A percentile compares a stretch with the other conserved stretches of the same genome.
Conservation (phyloP, 2,888 invertebrate genomes). For the Venusia cambrica region DNA sequence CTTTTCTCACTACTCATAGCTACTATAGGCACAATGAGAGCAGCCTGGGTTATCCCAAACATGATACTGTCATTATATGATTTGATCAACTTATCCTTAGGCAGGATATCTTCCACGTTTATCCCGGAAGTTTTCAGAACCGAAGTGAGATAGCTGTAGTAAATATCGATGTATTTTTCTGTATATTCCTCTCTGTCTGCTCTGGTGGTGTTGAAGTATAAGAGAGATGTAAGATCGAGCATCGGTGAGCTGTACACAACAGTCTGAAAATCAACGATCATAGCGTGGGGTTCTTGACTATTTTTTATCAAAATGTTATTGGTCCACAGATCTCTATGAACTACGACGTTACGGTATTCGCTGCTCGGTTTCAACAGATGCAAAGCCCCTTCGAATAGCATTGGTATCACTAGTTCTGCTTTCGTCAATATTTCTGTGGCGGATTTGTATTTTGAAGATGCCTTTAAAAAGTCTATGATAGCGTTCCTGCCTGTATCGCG, state of each 20-base stretch:
- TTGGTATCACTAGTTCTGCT: conserved; percentile 42
- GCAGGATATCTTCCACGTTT: conserved; percentile 41
- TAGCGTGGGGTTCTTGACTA: conserved; percentile 56
- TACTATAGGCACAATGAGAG: conserved; percentile 56
- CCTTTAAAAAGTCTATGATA: conserved; percentile 55
- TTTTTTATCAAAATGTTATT: conserved; percentile 81
- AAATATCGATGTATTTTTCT: conserved; percentile 69
- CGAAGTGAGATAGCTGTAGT: conserved; percentile 69
- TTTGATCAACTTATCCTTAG: conserved; percentile 37
- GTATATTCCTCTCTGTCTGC: conserved; percentile 65
- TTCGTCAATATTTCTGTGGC: conserved; percentile 40
- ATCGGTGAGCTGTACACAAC: conserved; percentile 84
- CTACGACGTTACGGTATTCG: conserved; percentile 71
- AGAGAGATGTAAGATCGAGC: conserved; percentile 80
- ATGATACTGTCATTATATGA: conserved; percentile 53
- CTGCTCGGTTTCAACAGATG: conserved; percentile 59
- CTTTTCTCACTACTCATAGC: conserved; percentile 45
- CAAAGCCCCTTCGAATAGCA: conserved; percentile 45
- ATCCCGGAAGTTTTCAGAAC: conserved; percentile 57
- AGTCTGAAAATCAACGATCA: conserved; percentile 86
- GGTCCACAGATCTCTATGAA: conserved; percentile 83
- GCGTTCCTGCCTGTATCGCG: conserved; percentile 60
- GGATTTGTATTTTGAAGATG: conserved; percentile 51
- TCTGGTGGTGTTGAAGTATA: conserved; percentile 78
- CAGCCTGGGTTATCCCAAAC: conserved; percentile 62